Conservation (phyloP, 2,113 vertebrate species). For the Irena cyanogastra region DNA sequence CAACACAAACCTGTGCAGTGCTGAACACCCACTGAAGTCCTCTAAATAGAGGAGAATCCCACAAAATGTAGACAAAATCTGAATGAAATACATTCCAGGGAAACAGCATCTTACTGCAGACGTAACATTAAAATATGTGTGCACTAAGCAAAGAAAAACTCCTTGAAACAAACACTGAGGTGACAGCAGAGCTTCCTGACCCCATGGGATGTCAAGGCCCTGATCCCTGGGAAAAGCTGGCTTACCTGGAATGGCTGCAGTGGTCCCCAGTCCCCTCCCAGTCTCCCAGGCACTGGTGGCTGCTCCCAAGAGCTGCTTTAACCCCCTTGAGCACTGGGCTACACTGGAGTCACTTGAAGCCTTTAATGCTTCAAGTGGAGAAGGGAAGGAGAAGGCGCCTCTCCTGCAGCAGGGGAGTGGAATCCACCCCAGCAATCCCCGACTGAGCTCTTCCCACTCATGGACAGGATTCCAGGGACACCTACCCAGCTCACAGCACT, state of each 20-base stretch:
- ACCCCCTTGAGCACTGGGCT: neutral
- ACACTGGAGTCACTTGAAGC: neutral
- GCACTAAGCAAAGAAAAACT: neutral
- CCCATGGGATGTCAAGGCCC: fast-evolving
- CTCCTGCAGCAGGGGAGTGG: neutral
- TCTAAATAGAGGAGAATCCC: neutral
- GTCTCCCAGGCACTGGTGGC: neutral
- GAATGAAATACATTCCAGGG: neutral
- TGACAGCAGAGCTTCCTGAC: neutral
- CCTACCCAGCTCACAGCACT: neutral
- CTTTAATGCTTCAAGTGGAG: neutral
- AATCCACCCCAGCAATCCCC: neutral
- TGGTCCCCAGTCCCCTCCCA: neutral
- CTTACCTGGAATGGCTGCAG: neutral
- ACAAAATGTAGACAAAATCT: neutral
- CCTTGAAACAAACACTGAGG: neutral
- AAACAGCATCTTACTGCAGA: neutral
- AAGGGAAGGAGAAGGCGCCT: neutral
- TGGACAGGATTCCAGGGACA: fast-evolving
- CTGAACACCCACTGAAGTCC: neutral
- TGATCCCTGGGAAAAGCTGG: neutral
- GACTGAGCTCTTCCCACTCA: neutral
- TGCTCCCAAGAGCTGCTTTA: neutral
- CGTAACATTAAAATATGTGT: fast-evolving
- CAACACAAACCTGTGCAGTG: neutral